Base-by-base conservation (phyloP, 2,888 invertebrate genomes). In the Amiota communis region DNA sequence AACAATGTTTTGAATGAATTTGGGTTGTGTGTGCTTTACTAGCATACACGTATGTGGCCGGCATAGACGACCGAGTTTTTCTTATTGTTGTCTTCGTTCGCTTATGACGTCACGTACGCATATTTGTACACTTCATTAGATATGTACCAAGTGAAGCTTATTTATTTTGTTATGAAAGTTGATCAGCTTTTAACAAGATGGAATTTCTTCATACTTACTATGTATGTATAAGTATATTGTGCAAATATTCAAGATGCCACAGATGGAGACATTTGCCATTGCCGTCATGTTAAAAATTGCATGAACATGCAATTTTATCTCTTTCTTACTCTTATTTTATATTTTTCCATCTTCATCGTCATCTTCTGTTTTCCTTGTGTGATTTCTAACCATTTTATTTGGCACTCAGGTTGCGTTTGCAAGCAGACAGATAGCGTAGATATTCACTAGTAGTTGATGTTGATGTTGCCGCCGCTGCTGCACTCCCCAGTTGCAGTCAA, bases 401-500 rank as follows among this genome's bases (percentile, higher is more conserved):
- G 36, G 4, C 36, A 23, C 9, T 20, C 49, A 17, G 8, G 49
- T 67, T 51, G 63, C 63, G 46, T 12, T 13, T 23, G 17, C 17
- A 49, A 11, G 15, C 48, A 49, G 36, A 36, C 36, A 36, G 36
- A 36, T 36, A 36, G 12, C 9, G 15, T 36, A n/a, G 23, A 23
- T 8, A 77, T 78, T 71, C 51, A 70, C 72, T 70, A 0, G 79
- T 13, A 49, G 64, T 67, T 57, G 70, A 17, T 65, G 65, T 56
- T 76, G 75, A 75, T 75, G 76, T 73, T 78, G 74, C n/a, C 63
- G 63, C 49, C 47, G 13, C 12, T 36, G 75, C 61, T 72, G 76
- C 74, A 74, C 76, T 84, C 85, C 86, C 84, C 79, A 84, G 83
- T 79, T 83, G 87, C 86, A 88, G 85, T 86, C 87, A 88, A 88